These are phyloP conservation scores for Nebria ingens DNA, from an alignment of 1,140 invertebrate genomes.

Conservation along the genomic window DNA sequence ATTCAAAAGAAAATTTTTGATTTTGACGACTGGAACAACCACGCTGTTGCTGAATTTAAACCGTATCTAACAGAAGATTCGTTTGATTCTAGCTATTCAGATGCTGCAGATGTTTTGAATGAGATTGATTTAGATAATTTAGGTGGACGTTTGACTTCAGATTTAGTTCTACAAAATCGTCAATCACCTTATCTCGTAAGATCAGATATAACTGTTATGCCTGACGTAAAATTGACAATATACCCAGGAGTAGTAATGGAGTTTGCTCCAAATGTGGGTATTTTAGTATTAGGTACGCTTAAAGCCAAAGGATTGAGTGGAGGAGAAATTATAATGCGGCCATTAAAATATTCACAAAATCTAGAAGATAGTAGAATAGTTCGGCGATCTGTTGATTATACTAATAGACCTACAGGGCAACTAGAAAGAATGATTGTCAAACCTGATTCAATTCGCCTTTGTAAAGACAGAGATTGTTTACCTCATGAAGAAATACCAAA, in stretches of 20 bases:
- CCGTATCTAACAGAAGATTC: slow-evolving; percentile 74
- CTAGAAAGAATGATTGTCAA: slow-evolving; percentile 38
- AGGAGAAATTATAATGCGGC: slow-evolving; percentile 75
- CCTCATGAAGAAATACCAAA: slow-evolving; percentile 39
- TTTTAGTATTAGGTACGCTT: slow-evolving; percentile 89
- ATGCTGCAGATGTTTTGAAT: slow-evolving; percentile 45
- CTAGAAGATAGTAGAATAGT: slow-evolving; percentile 35
- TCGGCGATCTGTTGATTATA: slow-evolving; percentile 32
- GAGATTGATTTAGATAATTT: slow-evolving; percentile 54
- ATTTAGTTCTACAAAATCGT: slow-evolving; percentile 57
- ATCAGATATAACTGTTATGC: slow-evolving; percentile 95
- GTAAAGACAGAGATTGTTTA: slow-evolving; percentile 61
- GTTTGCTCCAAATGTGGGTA: slow-evolving; percentile 94
- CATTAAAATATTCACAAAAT: slow-evolving; percentile 39
- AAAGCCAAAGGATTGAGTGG: slow-evolving; percentile 69
- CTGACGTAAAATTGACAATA: slow-evolving; percentile 74
- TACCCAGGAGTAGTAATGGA: slow-evolving; percentile 84
- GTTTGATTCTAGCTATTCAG: slow-evolving; percentile 65
- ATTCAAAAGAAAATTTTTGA: slow-evolving; percentile 91
- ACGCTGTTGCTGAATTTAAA: slow-evolving; percentile 79
- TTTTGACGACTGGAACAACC: slow-evolving; percentile 99
- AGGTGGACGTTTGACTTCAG: slow-evolving; percentile 72
- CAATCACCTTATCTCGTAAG: slow-evolving; percentile 69
- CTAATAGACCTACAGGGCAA: slow-evolving; percentile 35
- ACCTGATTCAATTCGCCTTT: slow-evolving; percentile 55